A percentile compares a stretch with the other conserved stretches of the same genome.
phyloP scores from a whole-genome alignment of 1,140 invertebrate species.

The Armadillidium nasatum region DNA sequence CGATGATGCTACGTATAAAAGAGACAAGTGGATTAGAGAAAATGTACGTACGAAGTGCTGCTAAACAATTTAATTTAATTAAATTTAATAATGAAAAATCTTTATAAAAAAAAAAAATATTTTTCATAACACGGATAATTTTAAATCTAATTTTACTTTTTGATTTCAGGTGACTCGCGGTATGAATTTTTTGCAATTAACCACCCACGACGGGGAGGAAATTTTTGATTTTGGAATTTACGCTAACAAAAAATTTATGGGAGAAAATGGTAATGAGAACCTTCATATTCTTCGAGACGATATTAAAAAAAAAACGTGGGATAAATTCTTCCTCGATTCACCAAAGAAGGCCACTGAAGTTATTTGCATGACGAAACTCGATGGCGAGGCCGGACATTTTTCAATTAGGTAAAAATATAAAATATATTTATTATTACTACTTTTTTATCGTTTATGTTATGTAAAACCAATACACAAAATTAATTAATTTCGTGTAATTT shows the following conservation, averaged over 20 bases:
- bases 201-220: background rate
- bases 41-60: too few relatives aligned
- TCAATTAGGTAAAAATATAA: slow-evolving; percentile 48
- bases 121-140: too few relatives aligned
- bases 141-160: background rate
- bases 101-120: too few relatives aligned
- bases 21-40: too few relatives aligned
- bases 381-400: slow-evolving; percentile 56
- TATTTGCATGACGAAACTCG: slow-evolving; percentile 52
- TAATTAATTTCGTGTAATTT: too few relatives aligned
- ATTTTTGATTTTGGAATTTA: slow-evolving; percentile 46
- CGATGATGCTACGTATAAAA: too few relatives aligned
- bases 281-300: slow-evolving; percentile 48
- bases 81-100: too few relatives aligned
- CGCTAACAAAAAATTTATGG: slow-evolving; percentile 55
- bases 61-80: too few relatives aligned
- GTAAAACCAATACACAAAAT: too few relatives aligned
- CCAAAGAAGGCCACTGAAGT: slow-evolving; percentile 46
- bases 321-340: slow-evolving; percentile 43
- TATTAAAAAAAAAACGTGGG: slow-evolving; percentile 51
- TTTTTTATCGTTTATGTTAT: too few relatives aligned
- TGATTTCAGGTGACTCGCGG: background rate
- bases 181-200: background rate
- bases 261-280: slow-evolving; percentile 56
- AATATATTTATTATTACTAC: too few relatives aligned